These are phyloP conservation scores for Teleiodes luculella DNA, from an alignment of 2,888 invertebrate genomes.

Conservation along the genomic window DNA sequence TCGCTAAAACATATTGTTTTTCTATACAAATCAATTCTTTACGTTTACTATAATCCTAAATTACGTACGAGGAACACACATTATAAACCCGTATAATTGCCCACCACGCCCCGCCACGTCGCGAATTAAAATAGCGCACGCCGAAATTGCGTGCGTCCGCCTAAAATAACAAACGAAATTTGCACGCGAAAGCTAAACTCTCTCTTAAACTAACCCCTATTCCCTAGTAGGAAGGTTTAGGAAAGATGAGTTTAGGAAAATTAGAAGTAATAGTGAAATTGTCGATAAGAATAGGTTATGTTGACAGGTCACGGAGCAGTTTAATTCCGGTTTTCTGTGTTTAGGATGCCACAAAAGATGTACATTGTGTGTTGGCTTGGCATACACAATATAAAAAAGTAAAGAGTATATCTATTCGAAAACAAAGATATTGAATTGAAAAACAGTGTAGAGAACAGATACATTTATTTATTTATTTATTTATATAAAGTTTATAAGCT, in stretches of 20 bases:
- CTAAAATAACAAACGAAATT: constrained; percentile 10
- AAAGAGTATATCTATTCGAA: no score
- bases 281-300: constrained; percentile 24
- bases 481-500: no score
- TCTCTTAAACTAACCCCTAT: constrained; percentile 1
- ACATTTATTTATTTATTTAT: no score
- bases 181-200: background rate
- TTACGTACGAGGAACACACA: background rate
- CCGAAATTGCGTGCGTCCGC: constrained; percentile 13
- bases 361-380: no score
- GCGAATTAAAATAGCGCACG: constrained; percentile 8
- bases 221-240: background rate
- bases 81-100: background rate
- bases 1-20: no score
- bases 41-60: background rate
- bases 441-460: no score
- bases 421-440: no score
- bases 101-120: background rate
- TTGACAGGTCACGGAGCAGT: constrained; percentile 41
- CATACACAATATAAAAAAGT: no score
- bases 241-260: background rate
- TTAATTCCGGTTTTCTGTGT: constrained; percentile 16
- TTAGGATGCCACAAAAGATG: background rate
- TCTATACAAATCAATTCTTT: background rate
- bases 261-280: background rate